A percentile compares a stretch with the other conserved stretches of the same genome.
These are phyloP conservation scores for Drosophila greeni DNA, from an alignment of 2,888 invertebrate genomes.

Conservation along the genomic window DNA sequence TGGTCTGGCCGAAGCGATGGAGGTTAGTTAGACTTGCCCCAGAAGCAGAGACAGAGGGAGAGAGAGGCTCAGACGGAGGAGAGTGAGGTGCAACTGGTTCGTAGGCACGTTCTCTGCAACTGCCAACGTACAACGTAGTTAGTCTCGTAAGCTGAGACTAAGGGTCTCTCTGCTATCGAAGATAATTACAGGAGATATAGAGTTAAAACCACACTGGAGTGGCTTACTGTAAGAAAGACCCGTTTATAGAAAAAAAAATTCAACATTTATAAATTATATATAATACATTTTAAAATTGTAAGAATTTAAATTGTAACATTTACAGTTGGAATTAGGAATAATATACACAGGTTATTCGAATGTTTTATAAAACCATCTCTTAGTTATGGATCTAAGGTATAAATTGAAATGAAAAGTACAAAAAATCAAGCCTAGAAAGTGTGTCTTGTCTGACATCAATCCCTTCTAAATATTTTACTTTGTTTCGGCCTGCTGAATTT, in stretches of 20 bases:
- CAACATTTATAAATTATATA: no score
- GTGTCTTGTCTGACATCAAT: background rate
- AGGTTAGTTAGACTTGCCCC: constrained; percentile 25
- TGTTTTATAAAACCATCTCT: background rate
- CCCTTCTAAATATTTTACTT: background rate
- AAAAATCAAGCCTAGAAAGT: background rate
- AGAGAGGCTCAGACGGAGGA: background rate
- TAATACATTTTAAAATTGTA: no score
- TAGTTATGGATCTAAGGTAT: background rate
- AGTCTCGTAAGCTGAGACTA: constrained; percentile 1
- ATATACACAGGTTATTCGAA: no score
- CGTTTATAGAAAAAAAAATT: no score
- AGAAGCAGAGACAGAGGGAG: constrained; percentile 8
- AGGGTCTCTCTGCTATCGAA: background rate
- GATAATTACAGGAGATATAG: background rate
- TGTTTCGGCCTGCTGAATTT: constrained; percentile 9
- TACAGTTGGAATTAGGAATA: no score
- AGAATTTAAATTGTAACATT: no score
- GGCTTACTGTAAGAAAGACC: no score
- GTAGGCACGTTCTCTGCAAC: constrained; percentile 34
- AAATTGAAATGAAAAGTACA: background rate
- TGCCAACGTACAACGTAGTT: constrained; percentile 16
- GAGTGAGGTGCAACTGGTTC: constrained; percentile 32
- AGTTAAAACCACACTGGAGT: background rate
- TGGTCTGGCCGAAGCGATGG: constrained; percentile 43